phyloP scores from a whole-genome alignment of 1,140 invertebrate species.

The Sminthurides bifidus region DNA sequence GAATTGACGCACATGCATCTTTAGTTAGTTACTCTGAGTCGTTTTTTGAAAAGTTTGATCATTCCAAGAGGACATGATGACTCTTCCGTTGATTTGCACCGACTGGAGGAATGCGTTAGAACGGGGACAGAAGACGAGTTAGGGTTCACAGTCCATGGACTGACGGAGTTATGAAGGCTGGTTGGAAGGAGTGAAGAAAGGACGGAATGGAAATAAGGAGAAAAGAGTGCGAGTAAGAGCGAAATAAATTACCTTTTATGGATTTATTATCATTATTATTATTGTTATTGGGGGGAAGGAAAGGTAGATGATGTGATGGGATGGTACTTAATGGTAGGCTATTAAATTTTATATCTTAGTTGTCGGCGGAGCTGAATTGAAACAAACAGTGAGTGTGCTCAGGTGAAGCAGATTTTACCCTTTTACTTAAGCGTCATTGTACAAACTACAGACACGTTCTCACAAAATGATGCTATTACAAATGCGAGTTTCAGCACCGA shows the following conservation, averaged over 20 bases:
- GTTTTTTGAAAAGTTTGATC: not conserved
- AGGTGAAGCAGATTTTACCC: no score
- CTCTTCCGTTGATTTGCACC: not conserved
- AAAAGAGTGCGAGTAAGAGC: not conserved
- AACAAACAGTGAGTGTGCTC: no score
- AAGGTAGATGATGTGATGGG: constrained; percentile 7
- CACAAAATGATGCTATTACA: no score
- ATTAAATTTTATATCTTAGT: constrained; percentile 13
- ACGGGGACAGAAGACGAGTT: not conserved
- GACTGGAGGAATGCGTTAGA: no score
- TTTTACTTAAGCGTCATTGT: no score
- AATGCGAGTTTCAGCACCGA: no score
- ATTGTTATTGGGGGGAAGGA: constrained; percentile 11
- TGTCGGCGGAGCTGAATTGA: not conserved
- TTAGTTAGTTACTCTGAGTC: not conserved
- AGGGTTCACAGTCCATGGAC: not conserved
- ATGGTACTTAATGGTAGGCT: constrained; percentile 8
- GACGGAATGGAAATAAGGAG: not conserved
- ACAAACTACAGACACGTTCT: no score
- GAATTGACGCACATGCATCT: no score
- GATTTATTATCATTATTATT: constrained; percentile 13
- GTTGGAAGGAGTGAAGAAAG: not conserved
- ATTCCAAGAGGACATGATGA: not conserved
- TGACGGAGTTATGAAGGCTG: no score
- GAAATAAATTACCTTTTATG: constrained; percentile 11